Evolutionary conservation across 2,888 invertebrate species (phyloP).

Genomic region (Cryptocephalus moraei): DNA sequence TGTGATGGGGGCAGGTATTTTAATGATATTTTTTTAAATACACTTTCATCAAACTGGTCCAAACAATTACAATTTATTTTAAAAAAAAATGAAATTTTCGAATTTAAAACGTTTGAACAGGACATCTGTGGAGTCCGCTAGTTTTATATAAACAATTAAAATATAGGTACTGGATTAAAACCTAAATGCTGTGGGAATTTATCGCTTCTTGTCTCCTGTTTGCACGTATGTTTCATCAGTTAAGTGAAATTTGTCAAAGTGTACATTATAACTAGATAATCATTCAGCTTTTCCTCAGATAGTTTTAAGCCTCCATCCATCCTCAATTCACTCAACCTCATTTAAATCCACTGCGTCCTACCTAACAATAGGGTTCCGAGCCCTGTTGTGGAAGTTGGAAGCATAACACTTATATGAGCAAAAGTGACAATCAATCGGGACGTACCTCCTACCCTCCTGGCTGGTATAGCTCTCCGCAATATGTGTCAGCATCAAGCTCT

Average conservation of each 20-base stretch:
- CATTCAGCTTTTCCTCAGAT: too few species aligned
- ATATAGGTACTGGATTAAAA: too few species aligned
- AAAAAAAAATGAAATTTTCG: neutral
- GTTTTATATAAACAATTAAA: too few species aligned
- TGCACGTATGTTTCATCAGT: neutral
- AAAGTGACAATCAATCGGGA: constrained; percentile 50
- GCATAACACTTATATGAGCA: constrained; percentile 46
- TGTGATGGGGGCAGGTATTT: neutral
- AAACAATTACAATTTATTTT: neutral
- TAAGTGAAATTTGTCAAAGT: too few species aligned
- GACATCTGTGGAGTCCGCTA: constrained; percentile 1
- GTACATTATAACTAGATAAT: too few species aligned
- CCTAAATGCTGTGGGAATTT: too few species aligned
- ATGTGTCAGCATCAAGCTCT: constrained; percentile 36
- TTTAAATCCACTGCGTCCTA: constrained; percentile 42
- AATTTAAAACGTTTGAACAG: neutral
- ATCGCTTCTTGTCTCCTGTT: too few species aligned
- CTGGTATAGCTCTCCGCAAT: constrained; percentile 35
- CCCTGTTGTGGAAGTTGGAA: constrained; percentile 24
- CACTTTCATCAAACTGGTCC: neutral
- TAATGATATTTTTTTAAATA: neutral
- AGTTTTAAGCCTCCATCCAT: too few species aligned
- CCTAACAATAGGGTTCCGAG: constrained; percentile 35
- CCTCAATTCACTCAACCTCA: constrained; percentile 4
- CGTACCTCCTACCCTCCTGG: constrained; percentile 32